Evolutionary conservation across 2,888 invertebrate genomes (phyloP).

Genomic region (Cerastoderma edule): DNA sequence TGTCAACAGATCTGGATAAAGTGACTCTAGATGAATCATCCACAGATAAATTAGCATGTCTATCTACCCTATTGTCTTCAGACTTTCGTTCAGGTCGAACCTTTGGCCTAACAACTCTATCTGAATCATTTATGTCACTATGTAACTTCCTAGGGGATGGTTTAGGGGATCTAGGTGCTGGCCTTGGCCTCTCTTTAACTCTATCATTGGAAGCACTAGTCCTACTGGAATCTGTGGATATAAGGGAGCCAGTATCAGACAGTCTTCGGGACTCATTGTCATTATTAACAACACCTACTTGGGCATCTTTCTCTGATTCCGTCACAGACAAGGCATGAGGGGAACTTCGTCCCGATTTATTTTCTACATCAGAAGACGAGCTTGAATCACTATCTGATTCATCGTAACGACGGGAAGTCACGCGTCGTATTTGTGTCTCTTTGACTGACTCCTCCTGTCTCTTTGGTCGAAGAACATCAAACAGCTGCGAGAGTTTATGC

Average conservation of each 20-base stretch:
- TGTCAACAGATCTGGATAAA: slow-evolving; percentile 37
- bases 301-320: slow-evolving; percentile 57
- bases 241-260: slow-evolving; percentile 25
- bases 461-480: slow-evolving; percentile 64
- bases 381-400: slow-evolving; percentile 67
- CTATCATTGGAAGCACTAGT: slow-evolving; percentile 10
- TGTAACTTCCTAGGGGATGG: slow-evolving; percentile 37
- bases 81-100: slow-evolving; percentile 31
- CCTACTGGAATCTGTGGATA: slow-evolving; percentile 19
- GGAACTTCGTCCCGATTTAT: slow-evolving; percentile 40
- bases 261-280: slow-evolving; percentile 34
- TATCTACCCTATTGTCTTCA: slow-evolving; percentile 14
- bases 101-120: slow-evolving; percentile 30
- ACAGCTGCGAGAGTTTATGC: slow-evolving; percentile 67
- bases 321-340: slow-evolving; percentile 56
- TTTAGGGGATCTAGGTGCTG: slow-evolving; percentile 46
- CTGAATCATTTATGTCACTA: slow-evolving; percentile 5
- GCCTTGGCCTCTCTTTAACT: slow-evolving; percentile 24
- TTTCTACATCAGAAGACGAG: slow-evolving; percentile 57
- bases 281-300: slow-evolving; percentile 35
- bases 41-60: not conserved
- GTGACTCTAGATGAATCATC: slow-evolving; percentile 23
- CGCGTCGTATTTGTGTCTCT: slow-evolving; percentile 54
- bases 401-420: slow-evolving; percentile 58
- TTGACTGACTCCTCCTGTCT: slow-evolving; percentile 40